Percentiles rank a stretch among this genome's conserved stretches.
phyloP scores from a whole-genome alignment of 2,113 vertebrate species.

The Excalfactoria chinensis region DNA sequence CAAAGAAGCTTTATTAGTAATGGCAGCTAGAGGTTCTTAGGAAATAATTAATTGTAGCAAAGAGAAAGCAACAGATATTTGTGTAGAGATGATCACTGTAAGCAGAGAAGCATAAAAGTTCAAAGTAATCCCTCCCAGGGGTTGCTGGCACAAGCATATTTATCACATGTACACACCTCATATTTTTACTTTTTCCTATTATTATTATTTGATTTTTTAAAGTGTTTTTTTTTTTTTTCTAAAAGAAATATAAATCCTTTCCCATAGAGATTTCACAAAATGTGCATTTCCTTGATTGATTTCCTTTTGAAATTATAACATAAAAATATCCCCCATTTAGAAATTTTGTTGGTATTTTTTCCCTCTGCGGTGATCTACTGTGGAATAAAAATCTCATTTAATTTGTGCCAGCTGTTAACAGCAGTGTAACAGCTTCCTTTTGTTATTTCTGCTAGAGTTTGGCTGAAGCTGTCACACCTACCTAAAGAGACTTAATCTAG shows the following conservation, averaged over 20 bases:
- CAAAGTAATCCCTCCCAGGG: background rate
- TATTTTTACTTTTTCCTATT: background rate
- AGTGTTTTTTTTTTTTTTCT: background rate
- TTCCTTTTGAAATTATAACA: background rate
- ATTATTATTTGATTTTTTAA: background rate
- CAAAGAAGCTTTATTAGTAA: background rate
- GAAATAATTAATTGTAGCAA: background rate
- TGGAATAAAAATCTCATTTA: background rate
- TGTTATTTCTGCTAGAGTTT: background rate
- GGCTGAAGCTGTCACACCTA: background rate
- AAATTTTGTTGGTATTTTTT: accelerated
- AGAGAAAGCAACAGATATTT: background rate
- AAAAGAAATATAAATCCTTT: background rate
- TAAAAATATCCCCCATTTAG: background rate
- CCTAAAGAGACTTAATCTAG: background rate
- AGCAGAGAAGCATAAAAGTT: background rate
- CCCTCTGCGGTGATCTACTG: background rate
- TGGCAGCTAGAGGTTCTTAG: background rate
- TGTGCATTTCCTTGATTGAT: background rate
- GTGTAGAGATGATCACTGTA: background rate
- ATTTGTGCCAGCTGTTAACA: background rate
- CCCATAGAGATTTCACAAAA: background rate
- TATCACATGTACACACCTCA: background rate
- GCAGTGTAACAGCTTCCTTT: background rate
- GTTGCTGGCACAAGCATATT: background rate